Conservation (phyloP, 2,797 vertebrate species). For the Neosilurus hyrtlii region DNA sequence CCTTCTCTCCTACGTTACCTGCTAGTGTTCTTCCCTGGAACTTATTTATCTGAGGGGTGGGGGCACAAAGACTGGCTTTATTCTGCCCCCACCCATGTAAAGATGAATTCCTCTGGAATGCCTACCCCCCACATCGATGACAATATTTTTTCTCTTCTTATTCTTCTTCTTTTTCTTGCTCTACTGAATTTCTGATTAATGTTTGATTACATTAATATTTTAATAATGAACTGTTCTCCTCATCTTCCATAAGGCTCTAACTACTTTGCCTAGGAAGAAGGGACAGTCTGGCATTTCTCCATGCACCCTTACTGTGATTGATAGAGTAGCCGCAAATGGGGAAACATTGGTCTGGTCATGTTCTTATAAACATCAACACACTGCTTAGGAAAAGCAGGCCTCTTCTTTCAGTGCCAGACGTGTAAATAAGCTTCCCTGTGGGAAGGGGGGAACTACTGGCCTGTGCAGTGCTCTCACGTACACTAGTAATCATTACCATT, state of each 20-base stretch:
- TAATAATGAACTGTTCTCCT: slow-evolving; percentile 21
- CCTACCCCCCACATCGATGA: slow-evolving; percentile 53
- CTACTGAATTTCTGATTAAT: slow-evolving; percentile 31
- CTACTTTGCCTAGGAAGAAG: slow-evolving; percentile 34
- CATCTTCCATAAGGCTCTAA: slow-evolving; percentile 17
- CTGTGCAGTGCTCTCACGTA: slow-evolving; percentile 49
- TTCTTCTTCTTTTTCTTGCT: slow-evolving; percentile 23
- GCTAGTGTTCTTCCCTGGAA: slow-evolving; percentile 52
- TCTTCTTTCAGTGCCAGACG: slow-evolving; percentile 55
- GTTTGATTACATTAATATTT: slow-evolving; percentile 36
- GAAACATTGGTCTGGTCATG: slow-evolving; percentile 66
- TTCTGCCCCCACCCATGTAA: slow-evolving; percentile 60
- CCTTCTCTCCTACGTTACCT: slow-evolving; percentile 68
- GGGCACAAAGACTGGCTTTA: slow-evolving; percentile 77
- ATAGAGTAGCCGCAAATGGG: slow-evolving; percentile 69
- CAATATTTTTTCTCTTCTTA: slow-evolving; percentile 39
- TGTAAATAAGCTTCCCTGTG: slow-evolving; percentile 58
- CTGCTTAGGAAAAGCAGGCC: slow-evolving; percentile 70
- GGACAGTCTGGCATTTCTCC: slow-evolving; percentile 67
- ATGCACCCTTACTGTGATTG: slow-evolving; percentile 63
- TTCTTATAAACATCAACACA: slow-evolving; percentile 75
- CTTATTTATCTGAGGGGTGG: slow-evolving; percentile 57
- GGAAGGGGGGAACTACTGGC: slow-evolving; percentile 49
- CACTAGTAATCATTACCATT: slow-evolving; percentile 54
- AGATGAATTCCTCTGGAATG: slow-evolving; percentile 54